phyloP scores from a whole-genome alignment of 2,888 invertebrate species.

The Liodrosophila aerea region DNA sequence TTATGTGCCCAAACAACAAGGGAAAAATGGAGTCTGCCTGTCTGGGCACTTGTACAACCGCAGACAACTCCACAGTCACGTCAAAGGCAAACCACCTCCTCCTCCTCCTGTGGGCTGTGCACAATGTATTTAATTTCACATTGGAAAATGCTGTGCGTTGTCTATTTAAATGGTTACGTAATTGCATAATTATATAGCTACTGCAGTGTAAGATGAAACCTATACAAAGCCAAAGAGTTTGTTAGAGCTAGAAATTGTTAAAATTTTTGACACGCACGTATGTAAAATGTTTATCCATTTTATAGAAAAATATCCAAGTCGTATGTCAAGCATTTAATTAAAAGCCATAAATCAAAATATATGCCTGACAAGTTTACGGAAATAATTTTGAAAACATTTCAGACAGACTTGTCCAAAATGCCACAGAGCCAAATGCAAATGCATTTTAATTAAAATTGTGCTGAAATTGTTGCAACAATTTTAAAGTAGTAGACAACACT shows the following conservation, averaged over 20 bases:
- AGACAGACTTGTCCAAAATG: slow-evolving; percentile 12
- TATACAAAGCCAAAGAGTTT: slow-evolving; percentile 7
- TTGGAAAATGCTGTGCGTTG: slow-evolving; percentile 53
- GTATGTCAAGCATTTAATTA: slow-evolving; percentile 59
- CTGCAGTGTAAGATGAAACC: slow-evolving; percentile 44
- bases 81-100: slow-evolving; percentile 52
- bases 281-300: slow-evolving; percentile 29
- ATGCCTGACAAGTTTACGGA: slow-evolving; percentile 55
- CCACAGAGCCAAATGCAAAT: slow-evolving; percentile 33
- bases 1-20: slow-evolving; percentile 23
- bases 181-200: slow-evolving; percentile 73
- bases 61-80: slow-evolving; percentile 65
- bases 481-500: slow-evolving; percentile 8
- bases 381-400: slow-evolving; percentile 46
- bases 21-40: slow-evolving; percentile 5
- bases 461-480: neutral
- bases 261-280: slow-evolving; percentile 7
- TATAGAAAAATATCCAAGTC: slow-evolving; percentile 23
- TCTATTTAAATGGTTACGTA: slow-evolving; percentile 75
- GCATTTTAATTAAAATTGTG: slow-evolving; percentile 40
- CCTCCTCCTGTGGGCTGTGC: neutral
- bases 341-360: slow-evolving; percentile 63
- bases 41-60: slow-evolving; percentile 59
- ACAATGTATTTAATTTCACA: slow-evolving; percentile 57
- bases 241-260: neutral